Evolutionary conservation across 1,140 invertebrate species (phyloP).

Genomic region (Drosophila orena): DNA sequence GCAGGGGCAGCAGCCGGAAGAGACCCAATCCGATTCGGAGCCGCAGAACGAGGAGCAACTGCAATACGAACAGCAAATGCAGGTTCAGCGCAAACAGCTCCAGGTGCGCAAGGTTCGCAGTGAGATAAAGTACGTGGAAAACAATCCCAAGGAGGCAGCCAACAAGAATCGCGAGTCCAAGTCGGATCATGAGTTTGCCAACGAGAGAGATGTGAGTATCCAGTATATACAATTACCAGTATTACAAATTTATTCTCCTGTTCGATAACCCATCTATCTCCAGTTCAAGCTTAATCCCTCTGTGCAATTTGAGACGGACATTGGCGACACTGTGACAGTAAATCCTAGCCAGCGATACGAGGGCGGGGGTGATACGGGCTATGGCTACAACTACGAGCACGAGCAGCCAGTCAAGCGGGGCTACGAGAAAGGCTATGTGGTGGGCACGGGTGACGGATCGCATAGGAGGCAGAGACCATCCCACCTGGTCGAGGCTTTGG

Average conservation of each 20-base stretch:
- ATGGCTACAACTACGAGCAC: conserved; percentile 19
- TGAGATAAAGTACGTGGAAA: conserved; percentile 77
- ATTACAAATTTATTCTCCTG: not conserved
- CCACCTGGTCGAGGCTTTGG: conserved; percentile 14
- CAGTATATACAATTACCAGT: too few species aligned
- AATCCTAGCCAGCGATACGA: conserved; percentile 33
- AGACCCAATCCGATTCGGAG: conserved; percentile 14
- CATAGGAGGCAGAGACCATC: not conserved
- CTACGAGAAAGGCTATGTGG: conserved; percentile 21
- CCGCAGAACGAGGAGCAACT: conserved; percentile 8
- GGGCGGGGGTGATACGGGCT: conserved; percentile 4
- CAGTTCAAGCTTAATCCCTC: conserved; percentile 65
- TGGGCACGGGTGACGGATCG: conserved; percentile 37
- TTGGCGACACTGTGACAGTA: conserved; percentile 61
- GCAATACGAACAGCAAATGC: conserved; percentile 7
- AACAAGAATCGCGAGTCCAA: conserved; percentile 80
- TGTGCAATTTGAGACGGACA: conserved; percentile 72
- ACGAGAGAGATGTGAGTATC: conserved; percentile 69
- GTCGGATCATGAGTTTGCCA: conserved; percentile 80
- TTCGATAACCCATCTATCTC: not conserved
- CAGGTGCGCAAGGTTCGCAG: conserved; percentile 81
- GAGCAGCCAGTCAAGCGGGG: conserved; percentile 14
- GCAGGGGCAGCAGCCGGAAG: not conserved
- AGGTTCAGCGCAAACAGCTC: conserved; percentile 39
- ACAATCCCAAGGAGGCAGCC: conserved; percentile 49